These are phyloP conservation scores for Pontoporia blainvillei DNA, from an alignment of 2,113 vertebrate genomes.

Conservation along the genomic window DNA sequence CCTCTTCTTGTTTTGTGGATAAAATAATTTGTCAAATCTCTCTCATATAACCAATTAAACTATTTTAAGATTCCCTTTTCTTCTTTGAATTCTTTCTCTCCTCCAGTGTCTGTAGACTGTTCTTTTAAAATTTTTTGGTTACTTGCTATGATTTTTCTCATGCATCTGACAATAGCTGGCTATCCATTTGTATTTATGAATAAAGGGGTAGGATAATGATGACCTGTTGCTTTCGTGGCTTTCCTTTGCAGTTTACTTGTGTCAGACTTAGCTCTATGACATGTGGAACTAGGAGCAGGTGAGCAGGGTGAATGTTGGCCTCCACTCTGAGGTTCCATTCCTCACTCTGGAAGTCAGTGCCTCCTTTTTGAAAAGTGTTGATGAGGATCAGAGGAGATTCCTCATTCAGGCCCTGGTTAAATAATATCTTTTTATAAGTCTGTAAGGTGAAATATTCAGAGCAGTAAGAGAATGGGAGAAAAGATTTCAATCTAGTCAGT, in stretches of 20 bases:
- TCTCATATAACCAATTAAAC: background rate
- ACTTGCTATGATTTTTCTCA: background rate
- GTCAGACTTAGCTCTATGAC: background rate
- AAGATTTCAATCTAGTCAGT: background rate
- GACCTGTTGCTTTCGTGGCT: background rate
- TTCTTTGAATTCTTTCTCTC: conserved; percentile 6
- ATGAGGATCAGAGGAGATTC: background rate
- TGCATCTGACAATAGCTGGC: background rate
- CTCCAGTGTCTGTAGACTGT: background rate
- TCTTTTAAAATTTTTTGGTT: background rate
- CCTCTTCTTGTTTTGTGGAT: background rate
- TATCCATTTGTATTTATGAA: background rate
- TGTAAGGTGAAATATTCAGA: background rate
- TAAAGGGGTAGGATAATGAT: background rate
- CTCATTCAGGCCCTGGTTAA: background rate
- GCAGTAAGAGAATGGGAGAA: background rate
- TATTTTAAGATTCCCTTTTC: background rate
- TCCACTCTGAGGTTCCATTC: background rate
- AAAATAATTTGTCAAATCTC: background rate
- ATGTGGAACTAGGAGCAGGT: background rate
- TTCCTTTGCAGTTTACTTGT: background rate
- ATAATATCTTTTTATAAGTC: background rate
- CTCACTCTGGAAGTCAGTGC: background rate
- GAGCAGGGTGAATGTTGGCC: background rate
- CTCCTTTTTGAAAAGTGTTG: background rate